Percentiles rank a stretch among this genome's conserved stretches.
These are phyloP conservation scores for Leucophenga montana DNA, from an alignment of 2,888 invertebrate genomes.

Conservation along the genomic window DNA sequence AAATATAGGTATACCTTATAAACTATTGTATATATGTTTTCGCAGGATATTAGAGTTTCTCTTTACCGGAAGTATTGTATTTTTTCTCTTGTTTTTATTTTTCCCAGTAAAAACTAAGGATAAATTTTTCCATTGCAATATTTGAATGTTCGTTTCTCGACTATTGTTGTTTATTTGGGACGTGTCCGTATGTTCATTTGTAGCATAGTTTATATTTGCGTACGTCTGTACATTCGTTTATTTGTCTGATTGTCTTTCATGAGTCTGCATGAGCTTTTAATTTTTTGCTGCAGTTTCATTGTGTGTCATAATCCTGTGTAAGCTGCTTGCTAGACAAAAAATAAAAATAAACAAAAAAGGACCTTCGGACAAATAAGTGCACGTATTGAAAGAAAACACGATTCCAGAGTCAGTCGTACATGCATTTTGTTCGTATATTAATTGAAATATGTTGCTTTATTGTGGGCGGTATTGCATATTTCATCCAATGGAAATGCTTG, in stretches of 20 bases:
- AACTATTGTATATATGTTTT: too few species aligned
- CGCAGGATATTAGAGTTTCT: too few species aligned
- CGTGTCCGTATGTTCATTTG: conserved; percentile 16
- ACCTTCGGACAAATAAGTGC: too few species aligned
- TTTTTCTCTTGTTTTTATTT: too few species aligned
- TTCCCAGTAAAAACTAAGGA: too few species aligned
- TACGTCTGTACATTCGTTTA: conserved; percentile 22
- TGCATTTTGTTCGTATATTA: conserved; percentile 60
- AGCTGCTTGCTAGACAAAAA: not conserved
- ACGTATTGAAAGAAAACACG: too few species aligned
- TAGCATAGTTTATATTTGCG: too few species aligned
- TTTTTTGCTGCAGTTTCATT: conserved; percentile 1
- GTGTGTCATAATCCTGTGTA: not conserved
- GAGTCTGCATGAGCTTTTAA: conserved; percentile 5
- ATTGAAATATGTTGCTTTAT: conserved; percentile 60
- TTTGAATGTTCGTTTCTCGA: conserved; percentile 7
- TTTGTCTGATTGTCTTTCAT: not conserved
- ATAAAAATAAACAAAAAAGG: too few species aligned
- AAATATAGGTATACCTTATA: too few species aligned
- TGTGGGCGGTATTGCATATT: conserved; percentile 11
- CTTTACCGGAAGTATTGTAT: too few species aligned
- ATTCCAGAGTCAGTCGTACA: conserved; percentile 53
- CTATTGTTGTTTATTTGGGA: conserved; percentile 3
- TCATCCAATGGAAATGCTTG: not conserved
- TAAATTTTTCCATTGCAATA: conserved; percentile 3